Conservation (phyloP, 2,113 vertebrate genomes). For the Mirza zaza region DNA sequence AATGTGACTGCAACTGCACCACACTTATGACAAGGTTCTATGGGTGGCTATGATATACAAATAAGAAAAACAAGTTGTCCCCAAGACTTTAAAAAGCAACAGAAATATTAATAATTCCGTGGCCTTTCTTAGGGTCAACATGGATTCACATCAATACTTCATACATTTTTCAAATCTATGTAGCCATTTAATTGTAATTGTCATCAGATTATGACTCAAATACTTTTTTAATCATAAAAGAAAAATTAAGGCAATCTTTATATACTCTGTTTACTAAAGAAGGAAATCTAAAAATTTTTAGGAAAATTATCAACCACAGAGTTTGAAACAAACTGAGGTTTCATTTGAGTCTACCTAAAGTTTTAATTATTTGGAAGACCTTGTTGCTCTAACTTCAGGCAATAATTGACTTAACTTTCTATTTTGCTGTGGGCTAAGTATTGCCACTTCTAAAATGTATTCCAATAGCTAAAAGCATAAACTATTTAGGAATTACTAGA, state of each 20-base stretch:
- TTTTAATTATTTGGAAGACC: not conserved
- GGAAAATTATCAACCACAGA: not conserved
- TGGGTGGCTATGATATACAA: not conserved
- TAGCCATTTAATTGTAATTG: not conserved
- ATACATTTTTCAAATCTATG: not conserved
- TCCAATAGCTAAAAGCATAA: not conserved
- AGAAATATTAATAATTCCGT: not conserved
- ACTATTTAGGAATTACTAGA: not conserved
- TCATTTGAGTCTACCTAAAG: not conserved
- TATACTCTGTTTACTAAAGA: not conserved
- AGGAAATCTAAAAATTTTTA: not conserved
- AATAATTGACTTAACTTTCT: not conserved
- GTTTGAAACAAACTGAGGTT: not conserved
- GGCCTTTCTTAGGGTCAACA: not conserved
- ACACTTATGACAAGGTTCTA: not conserved
- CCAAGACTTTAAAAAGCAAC: not conserved
- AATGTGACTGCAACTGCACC: not conserved
- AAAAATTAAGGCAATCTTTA: not conserved
- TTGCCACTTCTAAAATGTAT: not conserved
- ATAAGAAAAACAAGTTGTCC: not conserved
- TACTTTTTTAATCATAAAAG: not conserved
- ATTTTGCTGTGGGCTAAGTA: not conserved
- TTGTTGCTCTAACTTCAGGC: not conserved
- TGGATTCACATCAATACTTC: not conserved
- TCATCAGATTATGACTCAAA: not conserved